A percentile compares a stretch with the other conserved stretches of the same genome.
These are phyloP conservation scores for Phyllotreta striolata DNA, from an alignment of 2,888 invertebrate genomes.

Conservation along the genomic window DNA sequence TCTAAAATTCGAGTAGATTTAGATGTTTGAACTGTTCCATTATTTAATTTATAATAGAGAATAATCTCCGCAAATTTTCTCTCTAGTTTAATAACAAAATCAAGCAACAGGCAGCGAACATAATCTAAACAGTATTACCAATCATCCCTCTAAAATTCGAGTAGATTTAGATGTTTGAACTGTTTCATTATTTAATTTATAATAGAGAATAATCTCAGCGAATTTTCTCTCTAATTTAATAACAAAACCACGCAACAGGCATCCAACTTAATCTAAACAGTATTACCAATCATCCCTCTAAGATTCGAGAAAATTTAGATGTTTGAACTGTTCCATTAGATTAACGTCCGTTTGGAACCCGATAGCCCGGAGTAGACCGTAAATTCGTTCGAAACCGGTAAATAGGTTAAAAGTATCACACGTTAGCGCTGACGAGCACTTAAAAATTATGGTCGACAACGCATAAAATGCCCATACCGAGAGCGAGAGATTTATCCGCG, in stretches of 20 bases:
- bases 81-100: no score
- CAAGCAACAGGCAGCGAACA: not conserved
- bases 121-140: not conserved
- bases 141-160: no score
- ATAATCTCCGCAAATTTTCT: no score
- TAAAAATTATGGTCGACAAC: slow-evolving; percentile 31
- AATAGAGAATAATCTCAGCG: slow-evolving; percentile 12
- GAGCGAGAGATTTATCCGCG: slow-evolving; percentile 44
- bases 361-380: not conserved
- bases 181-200: no score
- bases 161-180: no score
- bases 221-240: no score
- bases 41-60: no score
- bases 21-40: no score
- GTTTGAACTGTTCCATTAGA: no score
- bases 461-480: slow-evolving; percentile 40
- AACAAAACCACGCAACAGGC: not conserved
- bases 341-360: not conserved
- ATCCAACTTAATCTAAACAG: slow-evolving; percentile 1
- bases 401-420: slow-evolving; percentile 15
- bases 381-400: slow-evolving; percentile 2
- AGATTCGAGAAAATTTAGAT: no score
- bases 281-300: not conserved
- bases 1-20: no score
- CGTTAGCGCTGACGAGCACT: slow-evolving; percentile 16